Evolutionary conservation across 2,888 invertebrate genomes (phyloP).

Genomic region (Nebria salina): DNA sequence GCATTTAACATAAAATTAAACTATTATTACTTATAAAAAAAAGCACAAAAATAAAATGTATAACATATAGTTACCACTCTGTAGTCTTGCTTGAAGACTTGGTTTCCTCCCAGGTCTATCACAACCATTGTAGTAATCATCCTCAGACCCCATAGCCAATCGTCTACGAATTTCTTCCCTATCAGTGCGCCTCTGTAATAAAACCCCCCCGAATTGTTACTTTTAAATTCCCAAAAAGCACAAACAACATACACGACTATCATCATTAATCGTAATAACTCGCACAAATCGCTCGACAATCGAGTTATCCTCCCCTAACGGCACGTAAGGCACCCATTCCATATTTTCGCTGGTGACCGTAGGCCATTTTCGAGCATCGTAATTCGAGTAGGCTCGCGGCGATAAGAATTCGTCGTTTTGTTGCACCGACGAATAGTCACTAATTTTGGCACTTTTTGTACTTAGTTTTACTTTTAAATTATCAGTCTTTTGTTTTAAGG

Average conservation of each 20-base stretch:
- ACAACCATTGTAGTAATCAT: conserved; percentile 73
- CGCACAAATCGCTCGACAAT: conserved; percentile 68
- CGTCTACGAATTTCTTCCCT: conserved; percentile 90
- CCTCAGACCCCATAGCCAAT: conserved; percentile 85
- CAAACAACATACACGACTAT: conserved; percentile 53
- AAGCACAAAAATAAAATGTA: background rate
- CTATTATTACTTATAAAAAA: background rate
- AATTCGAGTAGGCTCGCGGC: conserved; percentile 66
- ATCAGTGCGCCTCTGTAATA: conserved; percentile 85
- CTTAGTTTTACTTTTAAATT: conserved; percentile 59
- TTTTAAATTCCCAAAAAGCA: background rate
- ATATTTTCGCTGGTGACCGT: conserved; percentile 63
- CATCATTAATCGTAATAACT: conserved; percentile 66
- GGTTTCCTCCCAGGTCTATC: conserved; percentile 84
- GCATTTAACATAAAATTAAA: background rate
- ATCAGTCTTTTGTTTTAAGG: conserved; percentile 59
- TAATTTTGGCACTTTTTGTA: conserved; percentile 56
- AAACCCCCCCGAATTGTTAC: background rate
- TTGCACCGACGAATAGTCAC: conserved; percentile 56
- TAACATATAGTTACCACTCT: conserved; percentile 73
- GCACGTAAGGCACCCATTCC: conserved; percentile 62
- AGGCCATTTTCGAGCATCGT: conserved; percentile 65
- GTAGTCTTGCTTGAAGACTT: conserved; percentile 85
- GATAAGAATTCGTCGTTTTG: conserved; percentile 62
- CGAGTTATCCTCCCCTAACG: conserved; percentile 64